These are phyloP conservation scores for Pseudotriccus pelzelni DNA, from an alignment of 2,797 vertebrate species.

Conservation along the genomic window DNA sequence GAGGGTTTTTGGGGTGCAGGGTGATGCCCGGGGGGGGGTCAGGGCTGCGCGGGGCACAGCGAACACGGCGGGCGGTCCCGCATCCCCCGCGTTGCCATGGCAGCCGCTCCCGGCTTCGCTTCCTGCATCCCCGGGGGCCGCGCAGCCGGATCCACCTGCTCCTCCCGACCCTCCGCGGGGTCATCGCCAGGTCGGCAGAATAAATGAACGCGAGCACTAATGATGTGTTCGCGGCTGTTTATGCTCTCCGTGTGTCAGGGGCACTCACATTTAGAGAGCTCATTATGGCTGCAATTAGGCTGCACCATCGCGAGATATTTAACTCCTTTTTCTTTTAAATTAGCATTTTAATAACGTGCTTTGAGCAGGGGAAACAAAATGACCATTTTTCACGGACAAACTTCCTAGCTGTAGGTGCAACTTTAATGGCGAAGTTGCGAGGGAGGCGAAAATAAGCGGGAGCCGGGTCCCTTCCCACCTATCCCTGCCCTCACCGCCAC, in stretches of 20 bases:
- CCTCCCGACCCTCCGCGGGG: constrained; percentile 84
- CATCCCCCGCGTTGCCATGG: constrained; percentile 4
- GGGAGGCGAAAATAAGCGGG: neutral
- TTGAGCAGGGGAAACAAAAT: constrained; percentile 80
- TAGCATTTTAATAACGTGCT: constrained; percentile 86
- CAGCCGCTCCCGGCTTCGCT: constrained; percentile 84
- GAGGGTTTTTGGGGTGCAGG: too few species aligned
- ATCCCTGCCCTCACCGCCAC: constrained; percentile 16
- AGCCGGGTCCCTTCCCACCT: neutral
- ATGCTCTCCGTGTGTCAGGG: constrained; percentile 83
- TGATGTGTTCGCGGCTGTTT: constrained; percentile 83
- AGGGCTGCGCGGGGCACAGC: too few species aligned
- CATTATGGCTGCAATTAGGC: constrained; percentile 86
- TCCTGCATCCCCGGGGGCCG: constrained; percentile 77
- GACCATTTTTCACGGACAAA: constrained; percentile 84
- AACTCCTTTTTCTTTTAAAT: constrained; percentile 83
- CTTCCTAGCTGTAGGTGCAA: constrained; percentile 79
- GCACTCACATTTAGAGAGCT: constrained; percentile 83
- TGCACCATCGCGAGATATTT: constrained; percentile 83
- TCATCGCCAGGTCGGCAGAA: constrained; percentile 92
- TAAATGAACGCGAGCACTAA: constrained; percentile 84
- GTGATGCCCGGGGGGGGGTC: too few species aligned
- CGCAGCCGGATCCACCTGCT: constrained; percentile 81
- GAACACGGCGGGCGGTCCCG: neutral
- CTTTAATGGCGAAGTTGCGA: constrained; percentile 76